Evolutionary conservation across 2,113 vertebrate genomes (phyloP).

Genomic region (Origma solitaria): DNA sequence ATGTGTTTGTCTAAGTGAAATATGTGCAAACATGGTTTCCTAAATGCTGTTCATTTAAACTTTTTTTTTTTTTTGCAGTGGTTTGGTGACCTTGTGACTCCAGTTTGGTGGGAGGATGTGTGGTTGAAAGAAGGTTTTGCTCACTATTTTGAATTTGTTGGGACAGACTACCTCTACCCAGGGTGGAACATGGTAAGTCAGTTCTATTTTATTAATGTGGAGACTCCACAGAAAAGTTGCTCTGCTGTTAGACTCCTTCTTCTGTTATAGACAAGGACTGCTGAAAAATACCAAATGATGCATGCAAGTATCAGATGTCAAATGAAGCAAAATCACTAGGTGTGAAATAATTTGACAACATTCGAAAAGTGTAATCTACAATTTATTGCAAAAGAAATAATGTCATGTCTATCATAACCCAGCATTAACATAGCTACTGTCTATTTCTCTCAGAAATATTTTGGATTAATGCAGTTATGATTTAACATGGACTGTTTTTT

Average conservation of each 20-base stretch:
- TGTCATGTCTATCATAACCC: background rate
- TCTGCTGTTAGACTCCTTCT: background rate
- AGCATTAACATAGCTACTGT: conserved; percentile 5
- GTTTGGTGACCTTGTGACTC: conserved; percentile 98
- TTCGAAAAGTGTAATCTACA: conserved; percentile 29
- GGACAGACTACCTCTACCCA: conserved; percentile 96
- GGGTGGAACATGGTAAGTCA: conserved; percentile 96
- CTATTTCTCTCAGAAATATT: conserved; percentile 13
- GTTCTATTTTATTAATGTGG: background rate
- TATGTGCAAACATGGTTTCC: background rate
- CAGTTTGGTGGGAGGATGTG: conserved; percentile 98
- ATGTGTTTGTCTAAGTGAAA: background rate
- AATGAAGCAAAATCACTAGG: conserved; percentile 29
- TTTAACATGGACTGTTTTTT: background rate
- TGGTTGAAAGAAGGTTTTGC: conserved; percentile 98
- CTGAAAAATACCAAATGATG: conserved; percentile 24
- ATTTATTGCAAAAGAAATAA: conserved; percentile 37
- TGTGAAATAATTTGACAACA: conserved; percentile 25
- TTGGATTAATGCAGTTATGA: background rate
- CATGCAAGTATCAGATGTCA: background rate
- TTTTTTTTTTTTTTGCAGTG: conserved; percentile 76
- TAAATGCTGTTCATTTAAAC: background rate
- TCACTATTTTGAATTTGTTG: conserved; percentile 96
- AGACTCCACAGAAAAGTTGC: background rate
- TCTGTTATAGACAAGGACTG: background rate